A percentile compares a stretch with the other conserved stretches of the same genome.
Evolutionary conservation across 2,888 invertebrate species (phyloP).

Genomic region (Drosophila mettleri): DNA sequence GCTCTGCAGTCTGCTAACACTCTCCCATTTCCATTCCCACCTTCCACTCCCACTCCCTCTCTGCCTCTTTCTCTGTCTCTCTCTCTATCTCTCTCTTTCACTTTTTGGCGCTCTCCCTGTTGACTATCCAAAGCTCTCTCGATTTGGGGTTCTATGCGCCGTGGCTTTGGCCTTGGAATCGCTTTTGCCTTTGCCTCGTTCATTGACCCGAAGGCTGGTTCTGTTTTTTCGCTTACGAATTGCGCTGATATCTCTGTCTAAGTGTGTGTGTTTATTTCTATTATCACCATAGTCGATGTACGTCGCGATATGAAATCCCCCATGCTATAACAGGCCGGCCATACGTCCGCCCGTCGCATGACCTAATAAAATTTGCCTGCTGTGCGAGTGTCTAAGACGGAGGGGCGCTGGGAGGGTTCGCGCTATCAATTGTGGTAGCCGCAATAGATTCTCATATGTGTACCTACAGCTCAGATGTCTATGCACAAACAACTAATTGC

Average conservation of each 20-base stretch:
- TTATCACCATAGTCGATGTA: conserved; percentile 73
- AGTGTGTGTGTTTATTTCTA: conserved; percentile 64
- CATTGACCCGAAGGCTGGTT: conserved; percentile 68
- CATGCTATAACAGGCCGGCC: conserved; percentile 32
- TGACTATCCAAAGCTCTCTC: conserved; percentile 34
- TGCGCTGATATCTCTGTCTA: conserved; percentile 44
- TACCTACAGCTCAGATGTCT: conserved; percentile 11
- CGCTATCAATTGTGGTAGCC: conserved; percentile 49
- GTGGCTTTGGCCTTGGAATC: conserved; percentile 83
- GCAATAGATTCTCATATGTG: conserved; percentile 29
- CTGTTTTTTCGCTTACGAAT: conserved; percentile 54
- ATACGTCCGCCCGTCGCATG: conserved; percentile 55
- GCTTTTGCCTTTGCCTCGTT: conserved; percentile 71
- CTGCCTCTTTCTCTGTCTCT: not conserved
- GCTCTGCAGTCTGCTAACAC: not conserved
- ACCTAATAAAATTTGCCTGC: conserved; percentile 71
- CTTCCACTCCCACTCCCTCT: not conserved
- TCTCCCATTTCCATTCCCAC: not conserved
- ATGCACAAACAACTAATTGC: conserved; percentile 26
- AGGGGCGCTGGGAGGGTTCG: not conserved
- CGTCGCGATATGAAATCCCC: conserved; percentile 71
- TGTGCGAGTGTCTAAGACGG: conserved; percentile 7
- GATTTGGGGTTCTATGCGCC: conserved; percentile 56
- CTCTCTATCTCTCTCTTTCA: not conserved
- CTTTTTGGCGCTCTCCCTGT: conserved; percentile 1